Base-by-base conservation (phyloP, 37 sponge, comb jelly and placozoan species). In the Aplysina aerophoba region DNA sequence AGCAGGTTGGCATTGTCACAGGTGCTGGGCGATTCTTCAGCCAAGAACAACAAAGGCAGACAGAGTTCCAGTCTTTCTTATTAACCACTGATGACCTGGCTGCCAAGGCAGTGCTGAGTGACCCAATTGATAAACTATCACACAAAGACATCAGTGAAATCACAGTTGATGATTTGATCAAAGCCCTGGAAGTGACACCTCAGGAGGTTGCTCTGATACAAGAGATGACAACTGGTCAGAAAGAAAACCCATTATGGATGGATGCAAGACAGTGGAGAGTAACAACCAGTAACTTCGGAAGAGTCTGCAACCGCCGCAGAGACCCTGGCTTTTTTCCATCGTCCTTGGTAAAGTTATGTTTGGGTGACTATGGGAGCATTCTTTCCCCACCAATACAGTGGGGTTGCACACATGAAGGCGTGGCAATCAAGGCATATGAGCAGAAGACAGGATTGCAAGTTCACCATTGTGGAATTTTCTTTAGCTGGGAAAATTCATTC, bases 211-310 rank as follows among this genome's bases (percentile, higher is more conserved):
- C 55, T 13, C 31, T 84, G 41, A 65, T 84, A 4, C 72, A 84
- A 41, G 31, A 33, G 34, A 84, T 84, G 84, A 87, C 82, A 36
- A 37, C 55, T 37, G 81, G 82, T 14, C 87, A 87, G 38, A 25
- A 41, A 24, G 16, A 65, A 20, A 80, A 68, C 36, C 87, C 81
- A 15, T 35, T 87, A 15, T 87, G 87, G 87, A 40, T 80, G 81
- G 73, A 80, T 71, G 73, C 59, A 71, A 79, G 82, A 69, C 87
- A 87, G 82, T 69, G 59, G 87, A 27, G 82, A 22, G 39, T 87
- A 22, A 87, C 87, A 34, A 69, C 87, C 22, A 60, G 80, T 69
- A 87, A 87, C 81, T 87, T 87, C 36, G 87, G 87, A 64, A 56
- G 55, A 37, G 55, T 87, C 12, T 87, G 71, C 71, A 84, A 84